Conservation (phyloP, 2,113 vertebrate genomes). For the Myxocyprinus asiaticus region DNA sequence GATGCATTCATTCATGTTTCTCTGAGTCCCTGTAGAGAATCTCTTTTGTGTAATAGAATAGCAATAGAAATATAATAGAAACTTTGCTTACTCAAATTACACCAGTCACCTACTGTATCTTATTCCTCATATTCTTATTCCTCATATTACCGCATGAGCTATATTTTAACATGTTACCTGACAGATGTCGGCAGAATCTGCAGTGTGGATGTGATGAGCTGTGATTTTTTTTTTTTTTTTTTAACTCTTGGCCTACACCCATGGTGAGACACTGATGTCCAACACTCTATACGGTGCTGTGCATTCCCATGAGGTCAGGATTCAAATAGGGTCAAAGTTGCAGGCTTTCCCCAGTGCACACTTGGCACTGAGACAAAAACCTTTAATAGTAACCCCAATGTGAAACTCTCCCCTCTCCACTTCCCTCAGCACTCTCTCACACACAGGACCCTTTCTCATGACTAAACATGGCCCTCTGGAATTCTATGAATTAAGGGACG, state of each 20-base stretch:
- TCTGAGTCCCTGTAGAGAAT: no score
- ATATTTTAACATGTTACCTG: not conserved
- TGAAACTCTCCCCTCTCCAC: slow-evolving; percentile 6
- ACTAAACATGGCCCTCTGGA: slow-evolving; percentile 50
- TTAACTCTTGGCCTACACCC: not conserved
- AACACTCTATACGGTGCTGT: not conserved
- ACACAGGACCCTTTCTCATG: slow-evolving; percentile 27
- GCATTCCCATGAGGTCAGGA: slow-evolving; percentile 27
- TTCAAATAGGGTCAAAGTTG: slow-evolving; percentile 12
- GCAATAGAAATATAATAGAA: no score
- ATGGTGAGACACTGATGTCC: not conserved
- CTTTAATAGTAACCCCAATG: slow-evolving; percentile 46
- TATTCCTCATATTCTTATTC: no score
- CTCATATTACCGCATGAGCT: not conserved
- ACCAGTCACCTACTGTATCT: no score
- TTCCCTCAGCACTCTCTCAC: not conserved
- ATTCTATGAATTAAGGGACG: slow-evolving; percentile 27
- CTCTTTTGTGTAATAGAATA: no score
- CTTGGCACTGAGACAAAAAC: slow-evolving; percentile 41
- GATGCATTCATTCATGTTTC: no score
- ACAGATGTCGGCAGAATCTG: not conserved
- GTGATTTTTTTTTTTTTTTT: no score
- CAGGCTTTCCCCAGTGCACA: slow-evolving; percentile 39
- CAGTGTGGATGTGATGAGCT: not conserved
- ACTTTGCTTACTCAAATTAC: no score